Evolutionary conservation across 2,888 invertebrate species (phyloP).

Genomic region (Pachydiplax longipennis): DNA sequence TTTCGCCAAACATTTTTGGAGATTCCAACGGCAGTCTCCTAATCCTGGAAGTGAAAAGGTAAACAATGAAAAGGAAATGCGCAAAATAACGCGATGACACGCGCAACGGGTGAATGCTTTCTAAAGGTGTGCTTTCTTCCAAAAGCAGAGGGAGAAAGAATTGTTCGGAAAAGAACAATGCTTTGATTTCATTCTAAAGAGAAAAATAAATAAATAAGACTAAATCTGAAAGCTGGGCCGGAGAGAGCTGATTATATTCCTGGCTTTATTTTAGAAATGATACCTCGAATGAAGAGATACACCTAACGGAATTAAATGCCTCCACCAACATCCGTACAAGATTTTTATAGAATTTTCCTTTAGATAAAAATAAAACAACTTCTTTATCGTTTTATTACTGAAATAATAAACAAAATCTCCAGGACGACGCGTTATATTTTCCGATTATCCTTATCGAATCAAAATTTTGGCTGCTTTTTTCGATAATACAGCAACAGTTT

Average conservation of each 20-base stretch:
- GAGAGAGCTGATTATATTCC: neutral
- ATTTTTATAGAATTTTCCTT: no score
- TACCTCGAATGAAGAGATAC: neutral
- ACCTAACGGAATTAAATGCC: no score
- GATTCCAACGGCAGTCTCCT: neutral
- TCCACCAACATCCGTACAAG: no score
- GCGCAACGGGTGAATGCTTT: neutral
- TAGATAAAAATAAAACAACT: no score
- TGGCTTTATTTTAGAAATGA: neutral
- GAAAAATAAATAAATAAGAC: neutral
- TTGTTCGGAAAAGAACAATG: neutral
- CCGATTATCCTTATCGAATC: no score
- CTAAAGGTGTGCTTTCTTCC: constrained; percentile 4
- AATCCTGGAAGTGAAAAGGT: neutral
- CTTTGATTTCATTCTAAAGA: neutral
- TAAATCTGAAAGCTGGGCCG: neutral
- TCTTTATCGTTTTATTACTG: no score
- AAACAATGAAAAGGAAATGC: constrained; percentile 3
- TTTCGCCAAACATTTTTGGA: neutral
- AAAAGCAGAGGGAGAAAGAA: neutral
- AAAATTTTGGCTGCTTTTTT: no score
- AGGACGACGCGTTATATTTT: no score
- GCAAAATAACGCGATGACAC: neutral
- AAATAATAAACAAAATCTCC: no score
- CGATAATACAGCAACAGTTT: no score